Conservation (phyloP, 2,113 vertebrate species). For the Thunnus thynnus region DNA sequence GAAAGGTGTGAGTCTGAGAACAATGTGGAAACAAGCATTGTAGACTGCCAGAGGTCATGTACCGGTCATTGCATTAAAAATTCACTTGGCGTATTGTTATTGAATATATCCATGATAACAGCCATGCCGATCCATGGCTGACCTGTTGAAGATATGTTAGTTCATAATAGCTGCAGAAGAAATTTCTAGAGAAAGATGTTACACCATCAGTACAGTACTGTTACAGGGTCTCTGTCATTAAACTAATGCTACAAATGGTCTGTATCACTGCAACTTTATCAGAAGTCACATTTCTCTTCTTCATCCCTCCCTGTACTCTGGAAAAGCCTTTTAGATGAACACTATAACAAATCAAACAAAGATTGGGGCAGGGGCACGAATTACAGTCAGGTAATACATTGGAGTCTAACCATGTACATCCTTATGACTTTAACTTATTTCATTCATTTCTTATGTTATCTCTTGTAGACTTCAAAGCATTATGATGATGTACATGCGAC, state of each 20-base stretch:
- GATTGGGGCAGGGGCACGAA: too few relatives aligned
- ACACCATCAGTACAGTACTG: too few relatives aligned
- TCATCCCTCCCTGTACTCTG: background rate
- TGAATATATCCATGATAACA: conserved; percentile 35
- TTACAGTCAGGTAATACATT: too few relatives aligned
- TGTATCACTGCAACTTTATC: background rate
- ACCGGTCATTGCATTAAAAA: conserved; percentile 20
- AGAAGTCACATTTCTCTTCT: background rate
- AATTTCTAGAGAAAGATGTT: too few relatives aligned
- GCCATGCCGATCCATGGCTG: background rate
- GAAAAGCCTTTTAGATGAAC: too few relatives aligned
- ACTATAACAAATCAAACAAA: too few relatives aligned
- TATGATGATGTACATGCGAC: too few relatives aligned
- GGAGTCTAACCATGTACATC: too few relatives aligned
- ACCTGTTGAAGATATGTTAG: background rate
- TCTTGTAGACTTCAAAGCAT: too few relatives aligned
- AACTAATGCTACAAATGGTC: background rate
- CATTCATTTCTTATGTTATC: too few relatives aligned
- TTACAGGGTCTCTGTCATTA: background rate
- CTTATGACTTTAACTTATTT: too few relatives aligned
- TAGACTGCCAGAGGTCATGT: conserved; percentile 18
- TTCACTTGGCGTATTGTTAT: conserved; percentile 15
- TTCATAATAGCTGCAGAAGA: background rate
- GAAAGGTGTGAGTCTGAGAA: conserved; percentile 42
- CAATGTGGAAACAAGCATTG: conserved; percentile 33